phyloP scores from a whole-genome alignment of 2,797 vertebrate genomes.

The Spea hammondii region DNA sequence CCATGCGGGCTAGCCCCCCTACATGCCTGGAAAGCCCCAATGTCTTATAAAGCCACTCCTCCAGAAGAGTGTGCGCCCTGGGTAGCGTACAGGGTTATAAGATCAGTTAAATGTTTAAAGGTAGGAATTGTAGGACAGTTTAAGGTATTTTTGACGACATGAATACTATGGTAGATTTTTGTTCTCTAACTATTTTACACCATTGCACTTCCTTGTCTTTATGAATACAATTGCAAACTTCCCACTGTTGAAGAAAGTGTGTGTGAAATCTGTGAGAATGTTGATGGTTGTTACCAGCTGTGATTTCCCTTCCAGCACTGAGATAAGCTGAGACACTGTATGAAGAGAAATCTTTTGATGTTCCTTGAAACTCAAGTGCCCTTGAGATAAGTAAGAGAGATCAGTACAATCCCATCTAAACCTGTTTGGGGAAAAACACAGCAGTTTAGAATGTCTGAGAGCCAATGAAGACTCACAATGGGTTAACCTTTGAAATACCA shows the following conservation, averaged over 20 bases:
- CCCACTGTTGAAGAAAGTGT: neutral
- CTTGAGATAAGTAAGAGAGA: constrained; percentile 43
- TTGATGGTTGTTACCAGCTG: constrained; percentile 24
- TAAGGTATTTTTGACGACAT: neutral
- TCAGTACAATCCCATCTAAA: constrained; percentile 39
- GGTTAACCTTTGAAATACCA: neutral
- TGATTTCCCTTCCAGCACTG: constrained; percentile 36
- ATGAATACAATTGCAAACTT: neutral
- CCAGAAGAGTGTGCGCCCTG: no score
- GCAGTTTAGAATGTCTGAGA: neutral
- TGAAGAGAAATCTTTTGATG: constrained; percentile 25
- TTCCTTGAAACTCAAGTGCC: constrained; percentile 44
- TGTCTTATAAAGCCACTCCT: no score
- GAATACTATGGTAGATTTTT: neutral
- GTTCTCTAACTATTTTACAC: neutral
- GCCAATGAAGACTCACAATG: neutral
- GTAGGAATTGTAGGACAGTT: neutral
- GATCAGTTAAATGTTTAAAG: neutral
- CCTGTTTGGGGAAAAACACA: constrained; percentile 39
- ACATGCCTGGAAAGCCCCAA: no score
- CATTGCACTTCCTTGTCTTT: neutral
- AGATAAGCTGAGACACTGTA: constrained; percentile 38
- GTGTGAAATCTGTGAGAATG: neutral
- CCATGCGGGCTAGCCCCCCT: no score
- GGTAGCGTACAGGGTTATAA: neutral